A percentile compares a stretch with the other conserved stretches of the same genome.
Conservation (phyloP, 2,113 vertebrate genomes). For the Nettapus auritus region DNA sequence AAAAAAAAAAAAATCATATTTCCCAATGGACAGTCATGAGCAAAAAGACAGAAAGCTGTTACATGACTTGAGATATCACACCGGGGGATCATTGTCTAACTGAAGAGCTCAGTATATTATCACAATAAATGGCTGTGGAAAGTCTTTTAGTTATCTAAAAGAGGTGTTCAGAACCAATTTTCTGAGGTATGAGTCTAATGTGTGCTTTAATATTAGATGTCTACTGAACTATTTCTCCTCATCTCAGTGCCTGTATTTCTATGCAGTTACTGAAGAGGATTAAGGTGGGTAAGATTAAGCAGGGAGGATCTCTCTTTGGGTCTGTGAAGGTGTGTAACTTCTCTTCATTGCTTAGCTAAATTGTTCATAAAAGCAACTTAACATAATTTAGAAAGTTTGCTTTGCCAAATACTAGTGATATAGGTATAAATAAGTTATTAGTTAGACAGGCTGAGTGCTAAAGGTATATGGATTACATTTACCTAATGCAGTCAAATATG, state of each 20-base stretch:
- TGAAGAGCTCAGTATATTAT: not conserved
- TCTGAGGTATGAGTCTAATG: not conserved
- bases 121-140: not conserved
- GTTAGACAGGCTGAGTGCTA: not conserved
- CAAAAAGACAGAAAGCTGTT: constrained; percentile 6
- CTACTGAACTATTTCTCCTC: not conserved
- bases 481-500: not conserved
- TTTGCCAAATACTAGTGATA: not conserved
- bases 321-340: not conserved
- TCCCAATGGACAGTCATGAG: not conserved
- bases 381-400: not conserved
- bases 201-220: not conserved
- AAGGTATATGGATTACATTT: not conserved
- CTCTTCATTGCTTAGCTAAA: not conserved
- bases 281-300: not conserved
- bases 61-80: not conserved
- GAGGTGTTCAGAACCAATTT: not conserved
- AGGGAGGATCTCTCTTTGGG: not conserved
- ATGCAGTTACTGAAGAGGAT: not conserved
- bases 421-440: not conserved
- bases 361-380: not conserved
- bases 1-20: not conserved
- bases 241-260: not conserved
- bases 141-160: not conserved
- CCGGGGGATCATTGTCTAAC: not conserved